Conservation (phyloP, 1,140 invertebrate species). For the fruit fly (Drosophila melanogaster) region Release_6_plus_ISO1_MT NC_004354.4:18020001-18020500, state of each 20-base stretch:
- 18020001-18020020: background rate
- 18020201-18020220: background rate
- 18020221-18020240: background rate
- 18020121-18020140: no score
- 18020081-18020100: no score
- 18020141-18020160: no score
- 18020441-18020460: slow-evolving; percentile 4
- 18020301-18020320: background rate
- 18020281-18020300: background rate
- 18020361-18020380: background rate
- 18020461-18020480: slow-evolving; percentile 5
- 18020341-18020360: background rate
- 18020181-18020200: background rate
- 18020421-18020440: background rate
- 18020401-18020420: slow-evolving; percentile 11
- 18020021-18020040: no score
- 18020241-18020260: background rate
- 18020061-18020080: no score
- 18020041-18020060: no score
- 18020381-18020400: background rate
- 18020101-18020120: no score
- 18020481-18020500: background rate
- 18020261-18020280: background rate
- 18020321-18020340: background rate
- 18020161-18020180: no score